Conservation (phyloP, 2,113 vertebrate species). For the Pelvicachromis taeniatus region DNA sequence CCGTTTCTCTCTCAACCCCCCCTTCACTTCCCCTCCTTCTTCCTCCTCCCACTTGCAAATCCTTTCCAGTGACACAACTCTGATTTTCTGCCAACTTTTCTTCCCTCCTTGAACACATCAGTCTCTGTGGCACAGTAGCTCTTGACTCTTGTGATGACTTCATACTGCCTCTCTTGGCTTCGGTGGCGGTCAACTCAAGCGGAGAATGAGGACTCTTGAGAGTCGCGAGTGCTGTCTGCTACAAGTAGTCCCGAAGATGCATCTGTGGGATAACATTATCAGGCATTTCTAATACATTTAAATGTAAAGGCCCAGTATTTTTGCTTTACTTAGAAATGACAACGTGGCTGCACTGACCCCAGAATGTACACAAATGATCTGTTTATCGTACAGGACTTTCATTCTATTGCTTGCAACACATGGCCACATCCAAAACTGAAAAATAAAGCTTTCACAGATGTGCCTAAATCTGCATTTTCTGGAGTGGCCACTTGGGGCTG, state of each 20-base stretch:
- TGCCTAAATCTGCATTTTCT: background rate
- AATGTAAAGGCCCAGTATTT: background rate
- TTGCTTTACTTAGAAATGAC: background rate
- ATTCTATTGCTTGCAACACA: background rate
- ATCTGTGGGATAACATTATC: conserved; percentile 2
- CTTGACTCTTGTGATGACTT: conserved; percentile 67
- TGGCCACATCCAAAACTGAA: background rate
- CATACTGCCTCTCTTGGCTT: conserved; percentile 58
- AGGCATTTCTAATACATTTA: background rate
- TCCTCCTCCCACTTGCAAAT: conserved; percentile 56
- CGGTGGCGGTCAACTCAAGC: conserved; percentile 53
- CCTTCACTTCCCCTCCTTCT: conserved; percentile 33
- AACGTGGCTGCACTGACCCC: background rate
- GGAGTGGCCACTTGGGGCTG: rapidly evolving
- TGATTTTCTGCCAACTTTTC: conserved; percentile 67
- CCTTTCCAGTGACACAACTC: conserved; percentile 64
- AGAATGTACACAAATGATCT: background rate
- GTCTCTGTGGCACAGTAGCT: conserved; percentile 67
- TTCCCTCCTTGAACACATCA: conserved; percentile 51
- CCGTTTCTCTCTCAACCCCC: conserved; percentile 16
- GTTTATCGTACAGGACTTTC: background rate
- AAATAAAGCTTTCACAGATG: background rate
- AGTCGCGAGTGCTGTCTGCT: conserved; percentile 29
- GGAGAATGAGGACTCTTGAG: conserved; percentile 53
- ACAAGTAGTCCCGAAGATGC: conserved; percentile 16